A percentile compares a stretch with the other conserved stretches of the same genome.
Conservation (phyloP, 2,888 invertebrate genomes). For the Hydroisotoma schaefferi region DNA sequence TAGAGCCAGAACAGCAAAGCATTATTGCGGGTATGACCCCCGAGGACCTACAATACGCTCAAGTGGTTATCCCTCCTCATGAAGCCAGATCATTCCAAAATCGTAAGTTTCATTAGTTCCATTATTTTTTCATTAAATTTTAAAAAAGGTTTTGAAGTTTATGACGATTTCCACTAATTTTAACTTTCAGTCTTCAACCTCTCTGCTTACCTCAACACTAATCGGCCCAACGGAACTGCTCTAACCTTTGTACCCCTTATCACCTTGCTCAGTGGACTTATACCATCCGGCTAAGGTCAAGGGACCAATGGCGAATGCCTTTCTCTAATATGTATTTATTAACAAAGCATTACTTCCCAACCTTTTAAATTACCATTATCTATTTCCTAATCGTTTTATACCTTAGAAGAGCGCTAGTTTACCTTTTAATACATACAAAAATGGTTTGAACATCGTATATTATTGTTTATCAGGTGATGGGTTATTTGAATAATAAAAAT, state of each 20-base stretch:
- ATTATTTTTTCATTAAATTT: background rate
- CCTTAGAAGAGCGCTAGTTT: background rate
- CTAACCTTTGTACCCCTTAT: slow-evolving; percentile 25
- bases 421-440: no score
- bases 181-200: slow-evolving; percentile 21
- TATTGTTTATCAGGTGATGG: no score
- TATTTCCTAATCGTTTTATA: background rate
- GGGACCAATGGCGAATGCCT: no score
- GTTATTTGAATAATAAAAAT: no score
- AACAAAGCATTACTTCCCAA: background rate
- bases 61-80: background rate
- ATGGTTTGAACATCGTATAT: no score
- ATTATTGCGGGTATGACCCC: no score
- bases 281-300: no score
- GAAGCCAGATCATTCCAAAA: background rate
- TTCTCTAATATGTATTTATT: no score
- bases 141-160: background rate
- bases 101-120: background rate
- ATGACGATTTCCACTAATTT: background rate
- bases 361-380: background rate
- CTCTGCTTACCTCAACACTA: slow-evolving; percentile 15
- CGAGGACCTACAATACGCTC: no score
- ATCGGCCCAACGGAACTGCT: slow-evolving; percentile 10
- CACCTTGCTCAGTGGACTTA: slow-evolving; percentile 16
- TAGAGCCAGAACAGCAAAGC: no score